These are phyloP conservation scores for Theonella swinhoei DNA, from an alignment of 37 sponge, comb jelly and placozoan species.

Conservation along the genomic window DNA sequence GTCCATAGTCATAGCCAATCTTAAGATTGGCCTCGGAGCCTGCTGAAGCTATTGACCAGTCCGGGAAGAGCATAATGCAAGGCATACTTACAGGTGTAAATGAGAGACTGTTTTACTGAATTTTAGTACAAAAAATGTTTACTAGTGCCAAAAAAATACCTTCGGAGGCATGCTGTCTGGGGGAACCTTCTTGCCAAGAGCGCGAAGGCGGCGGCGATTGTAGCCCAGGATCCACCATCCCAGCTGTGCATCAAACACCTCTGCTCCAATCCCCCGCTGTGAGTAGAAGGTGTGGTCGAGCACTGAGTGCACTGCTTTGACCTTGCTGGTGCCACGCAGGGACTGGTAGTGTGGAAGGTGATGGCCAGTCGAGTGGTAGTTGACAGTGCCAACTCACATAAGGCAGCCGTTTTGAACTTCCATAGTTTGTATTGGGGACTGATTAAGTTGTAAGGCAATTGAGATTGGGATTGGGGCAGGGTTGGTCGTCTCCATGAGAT, in stretches of 20 bases:
- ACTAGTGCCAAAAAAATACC: not conserved
- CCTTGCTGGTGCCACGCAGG: slow-evolving; percentile 11
- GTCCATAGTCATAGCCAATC: slow-evolving; percentile 55
- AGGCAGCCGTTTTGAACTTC: slow-evolving; percentile 39
- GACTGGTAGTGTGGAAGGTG: slow-evolving; percentile 38
- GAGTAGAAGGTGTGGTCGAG: slow-evolving; percentile 10
- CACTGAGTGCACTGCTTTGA: slow-evolving; percentile 2
- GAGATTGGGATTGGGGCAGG: no score
- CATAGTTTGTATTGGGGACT: no score
- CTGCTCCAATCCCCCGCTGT: slow-evolving; percentile 6
- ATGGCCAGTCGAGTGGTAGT: slow-evolving; percentile 46
- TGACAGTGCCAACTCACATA: slow-evolving; percentile 61
- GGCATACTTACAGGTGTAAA: not conserved
- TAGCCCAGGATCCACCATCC: slow-evolving; percentile 33
- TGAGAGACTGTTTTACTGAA: not conserved
- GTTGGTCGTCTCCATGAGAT: no score
- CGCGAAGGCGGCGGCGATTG: slow-evolving; percentile 54
- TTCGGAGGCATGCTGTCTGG: slow-evolving; percentile 25
- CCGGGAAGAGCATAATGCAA: slow-evolving; percentile 15
- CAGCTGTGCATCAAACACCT: not conserved
- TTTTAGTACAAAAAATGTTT: not conserved
- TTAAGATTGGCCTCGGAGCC: slow-evolving; percentile 29
- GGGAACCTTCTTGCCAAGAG: slow-evolving; percentile 56
- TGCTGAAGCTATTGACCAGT: slow-evolving; percentile 52
- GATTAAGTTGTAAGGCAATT: no score